Evolutionary conservation across 2,888 invertebrate species (phyloP).

Genomic region (Nezara viridula): DNA sequence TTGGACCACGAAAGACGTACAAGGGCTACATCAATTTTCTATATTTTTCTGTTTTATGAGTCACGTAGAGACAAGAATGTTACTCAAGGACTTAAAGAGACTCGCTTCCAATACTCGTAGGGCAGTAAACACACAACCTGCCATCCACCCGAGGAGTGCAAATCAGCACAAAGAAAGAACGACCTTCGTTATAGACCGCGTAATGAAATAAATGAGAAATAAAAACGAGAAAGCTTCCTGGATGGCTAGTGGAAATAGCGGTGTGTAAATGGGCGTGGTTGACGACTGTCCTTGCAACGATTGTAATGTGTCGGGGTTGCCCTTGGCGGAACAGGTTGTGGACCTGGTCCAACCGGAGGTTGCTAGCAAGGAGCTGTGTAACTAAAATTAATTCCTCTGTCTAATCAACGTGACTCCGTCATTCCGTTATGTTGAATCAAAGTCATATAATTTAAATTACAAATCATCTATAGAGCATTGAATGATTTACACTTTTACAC

Average conservation of each 20-base stretch:
- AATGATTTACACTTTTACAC: not conserved
- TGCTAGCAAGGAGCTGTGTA: not conserved
- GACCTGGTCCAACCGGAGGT: not conserved
- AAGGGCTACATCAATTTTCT: no score
- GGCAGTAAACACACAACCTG: not conserved
- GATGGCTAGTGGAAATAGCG: not conserved
- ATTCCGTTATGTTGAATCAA: not conserved
- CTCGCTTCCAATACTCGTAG: not conserved
- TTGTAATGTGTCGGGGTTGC: not conserved
- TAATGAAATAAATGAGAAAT: not conserved
- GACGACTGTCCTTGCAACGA: conserved; percentile 3
- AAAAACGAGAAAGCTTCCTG: conserved; percentile 1
- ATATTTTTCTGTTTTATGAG: no score
- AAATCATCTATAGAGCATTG: not conserved
- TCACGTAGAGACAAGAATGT: not conserved
- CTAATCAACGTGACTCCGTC: not conserved
- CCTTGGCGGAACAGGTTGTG: conserved; percentile 39
- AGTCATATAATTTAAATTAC: not conserved
- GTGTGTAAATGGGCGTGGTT: conserved; percentile 20
- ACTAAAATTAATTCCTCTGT: not conserved
- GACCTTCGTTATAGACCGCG: not conserved
- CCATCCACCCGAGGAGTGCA: not conserved
- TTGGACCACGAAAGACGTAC: no score
- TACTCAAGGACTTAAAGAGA: not conserved
- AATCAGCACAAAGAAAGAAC: not conserved